These are phyloP conservation scores for Amblyjoppa proteus DNA, from an alignment of 2,888 invertebrate genomes.

Conservation along the genomic window DNA sequence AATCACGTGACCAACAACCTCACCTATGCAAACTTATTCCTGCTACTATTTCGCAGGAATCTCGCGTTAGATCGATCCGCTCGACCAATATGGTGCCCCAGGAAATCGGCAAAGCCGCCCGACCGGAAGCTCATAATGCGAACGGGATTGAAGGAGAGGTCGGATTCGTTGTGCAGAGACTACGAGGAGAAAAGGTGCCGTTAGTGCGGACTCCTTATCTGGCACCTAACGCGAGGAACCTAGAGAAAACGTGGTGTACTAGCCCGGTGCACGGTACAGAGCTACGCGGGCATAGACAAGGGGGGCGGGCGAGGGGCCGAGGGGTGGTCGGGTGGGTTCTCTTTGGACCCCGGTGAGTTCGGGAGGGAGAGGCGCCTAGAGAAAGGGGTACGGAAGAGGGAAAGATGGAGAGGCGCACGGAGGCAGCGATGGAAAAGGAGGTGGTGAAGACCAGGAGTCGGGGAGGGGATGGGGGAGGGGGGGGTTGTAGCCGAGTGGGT, in stretches of 20 bases:
- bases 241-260: conserved; percentile 13
- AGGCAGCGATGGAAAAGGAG: conserved; percentile 56
- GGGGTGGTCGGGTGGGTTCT: conserved; percentile 57
- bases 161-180: conserved; percentile 29
- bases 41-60: not conserved
- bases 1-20: not conserved
- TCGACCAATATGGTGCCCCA: not conserved
- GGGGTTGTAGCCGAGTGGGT: conserved; percentile 81
- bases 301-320: conserved; percentile 16
- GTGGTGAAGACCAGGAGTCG: conserved; percentile 47
- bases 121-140: conserved; percentile 20
- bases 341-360: conserved; percentile 23
- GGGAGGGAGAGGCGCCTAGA: conserved; percentile 61
- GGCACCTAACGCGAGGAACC: conserved; percentile 55
- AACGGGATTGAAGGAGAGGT: conserved; percentile 6
- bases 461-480: conserved; percentile 59
- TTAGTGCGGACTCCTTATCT: conserved; percentile 54
- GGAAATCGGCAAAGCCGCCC: conserved; percentile 47
- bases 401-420: conserved; percentile 47
- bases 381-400: conserved; percentile 55
- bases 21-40: not conserved
- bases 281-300: conserved; percentile 55
- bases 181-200: conserved; percentile 20
- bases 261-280: conserved; percentile 36
- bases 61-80: not conserved